Evolutionary conservation across 2,797 vertebrate genomes (phyloP).

Genomic region (Siniperca undulata): DNA sequence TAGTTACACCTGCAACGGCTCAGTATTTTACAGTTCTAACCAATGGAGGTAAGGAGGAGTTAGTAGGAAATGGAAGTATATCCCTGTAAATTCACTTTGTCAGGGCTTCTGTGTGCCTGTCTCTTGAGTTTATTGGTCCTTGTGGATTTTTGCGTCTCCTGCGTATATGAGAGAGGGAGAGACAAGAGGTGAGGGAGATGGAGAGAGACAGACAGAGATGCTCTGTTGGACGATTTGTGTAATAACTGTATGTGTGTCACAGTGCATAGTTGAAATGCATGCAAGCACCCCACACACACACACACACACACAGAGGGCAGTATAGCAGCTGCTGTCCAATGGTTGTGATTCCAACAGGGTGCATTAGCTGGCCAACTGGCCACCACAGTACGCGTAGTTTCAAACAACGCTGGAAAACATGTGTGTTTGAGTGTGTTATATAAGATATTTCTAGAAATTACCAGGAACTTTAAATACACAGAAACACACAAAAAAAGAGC

Average conservation of each 20-base stretch:
- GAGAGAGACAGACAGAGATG: slow-evolving; percentile 42
- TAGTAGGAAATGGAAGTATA: slow-evolving; percentile 25
- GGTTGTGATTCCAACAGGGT: slow-evolving; percentile 18
- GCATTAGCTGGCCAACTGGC: slow-evolving; percentile 32
- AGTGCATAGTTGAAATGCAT: slow-evolving; percentile 35
- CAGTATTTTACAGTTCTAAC: slow-evolving; percentile 54
- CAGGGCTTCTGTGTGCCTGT: slow-evolving; percentile 42
- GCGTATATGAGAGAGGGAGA: slow-evolving; percentile 35
- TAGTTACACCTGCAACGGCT: slow-evolving; percentile 60
- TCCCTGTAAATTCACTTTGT: slow-evolving; percentile 43
- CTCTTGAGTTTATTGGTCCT: slow-evolving; percentile 58
- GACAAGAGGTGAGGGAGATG: slow-evolving; percentile 45
- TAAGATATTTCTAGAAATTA: slow-evolving; percentile 32
- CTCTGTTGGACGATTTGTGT: slow-evolving; percentile 48
- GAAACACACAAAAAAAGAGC: slow-evolving; percentile 21
- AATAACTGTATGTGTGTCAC: slow-evolving; percentile 51
- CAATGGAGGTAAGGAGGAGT: slow-evolving; percentile 33
- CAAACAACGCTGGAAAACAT: not conserved
- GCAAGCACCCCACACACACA: slow-evolving; percentile 19
- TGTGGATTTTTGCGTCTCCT: slow-evolving; percentile 54
- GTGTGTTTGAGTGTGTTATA: not conserved
- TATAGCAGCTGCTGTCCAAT: slow-evolving; percentile 31
- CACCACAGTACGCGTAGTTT: slow-evolving; percentile 3
- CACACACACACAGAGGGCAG: not conserved
- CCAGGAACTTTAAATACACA: slow-evolving; percentile 28